phyloP scores from a whole-genome alignment of 2,888 invertebrate species.

The Diadegma fenestrale region DNA sequence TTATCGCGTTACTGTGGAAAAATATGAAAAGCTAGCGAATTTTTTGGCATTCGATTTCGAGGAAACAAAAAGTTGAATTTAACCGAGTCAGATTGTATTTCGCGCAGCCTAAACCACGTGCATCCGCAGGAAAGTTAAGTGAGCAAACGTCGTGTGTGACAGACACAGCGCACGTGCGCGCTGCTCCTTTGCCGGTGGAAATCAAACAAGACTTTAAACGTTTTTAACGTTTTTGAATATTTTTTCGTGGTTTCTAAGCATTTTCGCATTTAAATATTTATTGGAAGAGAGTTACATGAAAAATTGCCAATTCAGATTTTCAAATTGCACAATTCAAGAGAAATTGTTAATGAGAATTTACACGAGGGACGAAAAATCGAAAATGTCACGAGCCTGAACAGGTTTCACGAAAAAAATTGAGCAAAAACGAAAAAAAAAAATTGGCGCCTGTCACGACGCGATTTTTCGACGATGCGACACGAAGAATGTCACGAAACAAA shows the following conservation, averaged over 20 bases:
- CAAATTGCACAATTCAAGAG: neutral
- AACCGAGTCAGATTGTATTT: neutral
- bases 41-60: slow-evolving; percentile 60
- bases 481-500: neutral
- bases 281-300: neutral
- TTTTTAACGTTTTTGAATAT: neutral
- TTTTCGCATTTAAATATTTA: neutral
- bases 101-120: neutral
- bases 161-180: slow-evolving; percentile 58
- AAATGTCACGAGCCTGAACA: neutral
- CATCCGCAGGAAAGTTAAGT: neutral
- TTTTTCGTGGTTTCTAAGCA: neutral
- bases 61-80: slow-evolving; percentile 55
- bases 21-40: neutral
- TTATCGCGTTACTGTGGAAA: too few species aligned
- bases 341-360: neutral
- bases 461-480: neutral
- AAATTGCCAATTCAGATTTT: neutral
- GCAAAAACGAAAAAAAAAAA: neutral
- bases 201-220: neutral
- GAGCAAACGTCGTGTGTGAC: slow-evolving; percentile 44
- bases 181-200: slow-evolving; percentile 17
- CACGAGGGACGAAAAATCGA: neutral
- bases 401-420: neutral
- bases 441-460: neutral